A percentile compares a stretch with the other conserved stretches of the same genome.
These are phyloP conservation scores for Ectemnius lituratus DNA, from an alignment of 2,888 invertebrate genomes.

Conservation along the genomic window DNA sequence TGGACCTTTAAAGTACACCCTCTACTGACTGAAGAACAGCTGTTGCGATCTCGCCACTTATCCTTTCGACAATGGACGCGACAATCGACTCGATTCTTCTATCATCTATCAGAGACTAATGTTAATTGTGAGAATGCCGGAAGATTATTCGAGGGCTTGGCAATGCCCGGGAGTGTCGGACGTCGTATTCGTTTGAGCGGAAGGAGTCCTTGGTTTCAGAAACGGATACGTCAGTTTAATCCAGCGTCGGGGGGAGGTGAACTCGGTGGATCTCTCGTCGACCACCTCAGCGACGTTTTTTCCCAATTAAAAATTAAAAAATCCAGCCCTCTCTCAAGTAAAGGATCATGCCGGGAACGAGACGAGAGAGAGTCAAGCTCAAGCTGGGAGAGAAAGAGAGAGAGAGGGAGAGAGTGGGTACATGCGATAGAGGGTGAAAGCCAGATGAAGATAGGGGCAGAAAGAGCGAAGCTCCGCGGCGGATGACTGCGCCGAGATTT, in stretches of 20 bases:
- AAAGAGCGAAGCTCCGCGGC: slow-evolving; percentile 48
- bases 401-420: slow-evolving; percentile 26
- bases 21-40: slow-evolving; percentile 49
- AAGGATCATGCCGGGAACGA: slow-evolving; percentile 50
- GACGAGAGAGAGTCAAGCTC: slow-evolving; percentile 41
- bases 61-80: too few species aligned
- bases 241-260: slow-evolving; percentile 22
- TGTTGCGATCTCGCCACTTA: slow-evolving; percentile 49
- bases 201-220: slow-evolving; percentile 31
- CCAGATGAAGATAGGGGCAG: slow-evolving; percentile 21
- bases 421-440: too few species aligned
- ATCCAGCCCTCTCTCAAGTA: slow-evolving; percentile 63
- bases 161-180: background rate
- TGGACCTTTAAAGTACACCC: slow-evolving; percentile 37
- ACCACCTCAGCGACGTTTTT: slow-evolving; percentile 69
- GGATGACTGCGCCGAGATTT: slow-evolving; percentile 70
- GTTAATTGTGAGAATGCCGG: too few species aligned
- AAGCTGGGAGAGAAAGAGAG: slow-evolving; percentile 38
- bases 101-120: too few species aligned
- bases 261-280: slow-evolving; percentile 48
- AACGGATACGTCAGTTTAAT: slow-evolving; percentile 46
- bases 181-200: slow-evolving; percentile 5
- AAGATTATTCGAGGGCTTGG: too few species aligned
- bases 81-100: background rate
- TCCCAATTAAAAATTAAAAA: slow-evolving; percentile 78